Percentiles rank a stretch among this genome's conserved stretches.
These are phyloP conservation scores for Eristalis tenax DNA, from an alignment of 2,888 invertebrate species.

Conservation along the genomic window DNA sequence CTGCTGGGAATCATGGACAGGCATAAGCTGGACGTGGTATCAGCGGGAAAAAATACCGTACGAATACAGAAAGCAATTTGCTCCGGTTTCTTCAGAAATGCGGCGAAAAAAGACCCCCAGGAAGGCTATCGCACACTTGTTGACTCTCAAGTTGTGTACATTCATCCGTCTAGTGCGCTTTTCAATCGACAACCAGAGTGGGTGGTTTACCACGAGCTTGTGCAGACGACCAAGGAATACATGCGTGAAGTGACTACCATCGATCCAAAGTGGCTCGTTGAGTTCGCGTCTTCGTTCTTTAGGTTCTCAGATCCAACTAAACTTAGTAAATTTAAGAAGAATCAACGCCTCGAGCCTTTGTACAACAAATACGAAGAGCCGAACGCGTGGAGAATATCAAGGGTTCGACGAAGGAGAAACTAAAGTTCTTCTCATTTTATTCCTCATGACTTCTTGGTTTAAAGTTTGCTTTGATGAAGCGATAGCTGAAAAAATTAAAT, in stretches of 20 bases:
- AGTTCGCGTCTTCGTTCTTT: constrained; percentile 99
- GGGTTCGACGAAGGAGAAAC: constrained; percentile 93
- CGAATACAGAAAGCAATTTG: constrained; percentile 98
- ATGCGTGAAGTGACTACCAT: constrained; percentile 99
- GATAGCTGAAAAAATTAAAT: neutral
- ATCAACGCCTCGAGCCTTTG: constrained; percentile 97
- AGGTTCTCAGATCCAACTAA: constrained; percentile 99
- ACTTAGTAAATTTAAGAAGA: constrained; percentile 99
- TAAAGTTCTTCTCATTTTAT: constrained; percentile 80
- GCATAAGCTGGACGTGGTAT: constrained; percentile 97
- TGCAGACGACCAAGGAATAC: constrained; percentile 99
- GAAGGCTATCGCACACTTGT: constrained; percentile 98
- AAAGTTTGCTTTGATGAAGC: neutral
- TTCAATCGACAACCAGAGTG: constrained; percentile 99
- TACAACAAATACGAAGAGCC: constrained; percentile 99
- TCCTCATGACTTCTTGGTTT: neutral
- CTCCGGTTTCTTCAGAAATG: constrained; percentile 99
- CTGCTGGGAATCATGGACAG: constrained; percentile 98
- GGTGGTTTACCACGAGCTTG: constrained; percentile 99
- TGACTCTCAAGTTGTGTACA: constrained; percentile 98
- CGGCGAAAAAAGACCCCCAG: constrained; percentile 99
- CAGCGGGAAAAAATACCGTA: constrained; percentile 97
- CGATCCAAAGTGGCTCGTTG: constrained; percentile 99
- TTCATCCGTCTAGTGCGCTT: constrained; percentile 98
- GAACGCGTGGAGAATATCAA: constrained; percentile 99